phyloP scores from a whole-genome alignment of 1,140 invertebrate genomes.

The Anoplolepis gracilipes region DNA sequence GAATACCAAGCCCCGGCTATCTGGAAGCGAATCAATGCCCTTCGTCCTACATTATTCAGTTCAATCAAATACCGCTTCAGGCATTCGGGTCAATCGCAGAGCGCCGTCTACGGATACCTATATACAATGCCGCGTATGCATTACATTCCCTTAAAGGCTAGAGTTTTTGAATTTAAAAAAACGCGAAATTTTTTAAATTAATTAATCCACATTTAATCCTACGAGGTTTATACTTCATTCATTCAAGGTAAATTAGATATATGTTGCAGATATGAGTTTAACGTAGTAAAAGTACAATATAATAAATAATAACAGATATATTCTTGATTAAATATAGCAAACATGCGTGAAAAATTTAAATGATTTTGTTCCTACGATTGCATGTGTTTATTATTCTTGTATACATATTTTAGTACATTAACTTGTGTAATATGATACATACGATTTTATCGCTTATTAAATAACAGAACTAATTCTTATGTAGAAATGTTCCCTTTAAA shows the following conservation, averaged over 20 bases:
- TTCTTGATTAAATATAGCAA: neutral
- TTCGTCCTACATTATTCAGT: constrained; percentile 81
- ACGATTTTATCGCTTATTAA: neutral
- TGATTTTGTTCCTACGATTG: neutral
- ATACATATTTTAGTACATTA: neutral
- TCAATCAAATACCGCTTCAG: constrained; percentile 78
- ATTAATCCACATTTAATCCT: neutral
- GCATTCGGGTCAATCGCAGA: constrained; percentile 76
- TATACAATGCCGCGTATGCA: neutral
- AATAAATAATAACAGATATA: neutral
- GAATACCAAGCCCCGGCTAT: constrained; percentile 71
- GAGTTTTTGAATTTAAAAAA: constrained; percentile 3
- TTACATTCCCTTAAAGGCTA: neutral
- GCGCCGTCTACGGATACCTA: constrained; percentile 14
- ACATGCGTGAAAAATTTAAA: neutral
- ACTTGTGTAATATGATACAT: neutral
- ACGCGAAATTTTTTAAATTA: neutral
- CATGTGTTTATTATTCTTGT: neutral
- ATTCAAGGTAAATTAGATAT: neutral
- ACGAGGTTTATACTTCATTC: neutral
- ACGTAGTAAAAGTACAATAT: neutral
- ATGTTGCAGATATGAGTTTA: neutral
- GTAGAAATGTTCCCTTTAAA: constrained; percentile 1
- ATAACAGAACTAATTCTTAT: neutral
- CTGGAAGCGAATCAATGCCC: constrained; percentile 79